Percentiles rank a stretch among this genome's conserved stretches.
Evolutionary conservation across 2,113 vertebrate species (phyloP).

Genomic region (Cheilinus undulatus): DNA sequence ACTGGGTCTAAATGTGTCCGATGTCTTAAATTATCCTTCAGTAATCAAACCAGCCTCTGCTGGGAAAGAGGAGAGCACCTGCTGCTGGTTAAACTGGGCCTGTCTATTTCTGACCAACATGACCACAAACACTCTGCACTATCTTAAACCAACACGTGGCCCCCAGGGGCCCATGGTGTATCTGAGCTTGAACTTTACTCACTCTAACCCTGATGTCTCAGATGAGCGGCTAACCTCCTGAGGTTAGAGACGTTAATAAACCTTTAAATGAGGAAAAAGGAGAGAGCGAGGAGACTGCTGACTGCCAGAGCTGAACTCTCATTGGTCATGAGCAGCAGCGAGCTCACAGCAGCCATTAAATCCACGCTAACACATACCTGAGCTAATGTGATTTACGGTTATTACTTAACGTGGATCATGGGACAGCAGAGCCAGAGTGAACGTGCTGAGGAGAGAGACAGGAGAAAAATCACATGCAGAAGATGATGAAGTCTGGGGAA

Average conservation of each 20-base stretch:
- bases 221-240: too few relatives aligned
- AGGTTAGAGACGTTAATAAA: too few relatives aligned
- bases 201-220: too few relatives aligned
- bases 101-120: conserved; percentile 26
- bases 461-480: conserved; percentile 61
- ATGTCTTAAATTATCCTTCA: conserved; percentile 26
- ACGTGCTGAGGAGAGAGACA: conserved; percentile 56
- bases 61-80: conserved; percentile 39
- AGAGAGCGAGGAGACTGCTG: too few relatives aligned
- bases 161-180: too few relatives aligned
- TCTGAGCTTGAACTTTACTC: too few relatives aligned
- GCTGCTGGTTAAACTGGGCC: conserved; percentile 29
- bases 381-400: conserved; percentile 72
- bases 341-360: conserved; percentile 57
- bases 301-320: too few relatives aligned
- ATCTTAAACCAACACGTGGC: too few relatives aligned
- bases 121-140: conserved; percentile 17
- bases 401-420: conserved; percentile 73
- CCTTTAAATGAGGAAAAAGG: too few relatives aligned
- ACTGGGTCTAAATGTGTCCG: background rate
- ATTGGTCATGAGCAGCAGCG: conserved; percentile 72
- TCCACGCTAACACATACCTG: conserved; percentile 58
- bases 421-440: conserved; percentile 50
- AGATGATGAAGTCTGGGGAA: conserved; percentile 39
- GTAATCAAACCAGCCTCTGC: conserved; percentile 17